Base-by-base conservation (phyloP, 2,113 vertebrate species). In the Xyrauchen texanus region DNA sequence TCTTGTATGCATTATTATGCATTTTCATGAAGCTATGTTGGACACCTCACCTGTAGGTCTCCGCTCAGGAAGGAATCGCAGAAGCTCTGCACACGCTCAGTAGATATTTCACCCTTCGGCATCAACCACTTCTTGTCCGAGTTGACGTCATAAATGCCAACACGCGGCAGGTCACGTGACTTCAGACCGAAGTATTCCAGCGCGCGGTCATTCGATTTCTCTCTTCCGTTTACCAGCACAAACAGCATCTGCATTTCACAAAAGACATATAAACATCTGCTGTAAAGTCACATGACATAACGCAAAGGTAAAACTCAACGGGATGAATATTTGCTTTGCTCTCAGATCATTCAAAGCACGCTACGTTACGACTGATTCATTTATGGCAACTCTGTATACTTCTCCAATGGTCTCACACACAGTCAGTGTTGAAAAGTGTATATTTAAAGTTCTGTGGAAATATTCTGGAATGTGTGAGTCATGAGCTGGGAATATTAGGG, bases 121-220 rank as follows among this genome's bases (percentile, higher is more conserved):
- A 96, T 78, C 6, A 96, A 90, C 16, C 94, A 94, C 7, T 92
- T 93, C 68, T 89, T 88, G 51, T 98, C 94, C 0, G 94, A 91
- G n/a, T 86, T 11, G 0, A 82, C 74, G 0, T 93, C 91, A 4
- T 95, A 98, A 53, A 97, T 85, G 5, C 94, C 95, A 6, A 98
- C 83, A 44, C 94, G 93, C 0, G 97, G 97, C 45, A 98, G 91
- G 61, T 98, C 93, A 65, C 88, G 78, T 21, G 91, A 87, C 78
- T 92, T 93, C 58, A 98, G 87, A 9, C 92, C 91, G 80, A 99
- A 98, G 89, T 93, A 98, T 0, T 88, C 88, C 64, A 96, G 67
- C 4, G 91, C 88, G 7, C 76, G 91, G 4, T 77, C 85, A 74
- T 96, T 98, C 75, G 89, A 88, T 70, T 92, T 91, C 44, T 90